Base-by-base conservation (phyloP, 2,888 invertebrate genomes). In the Sylvicola cinctus region DNA sequence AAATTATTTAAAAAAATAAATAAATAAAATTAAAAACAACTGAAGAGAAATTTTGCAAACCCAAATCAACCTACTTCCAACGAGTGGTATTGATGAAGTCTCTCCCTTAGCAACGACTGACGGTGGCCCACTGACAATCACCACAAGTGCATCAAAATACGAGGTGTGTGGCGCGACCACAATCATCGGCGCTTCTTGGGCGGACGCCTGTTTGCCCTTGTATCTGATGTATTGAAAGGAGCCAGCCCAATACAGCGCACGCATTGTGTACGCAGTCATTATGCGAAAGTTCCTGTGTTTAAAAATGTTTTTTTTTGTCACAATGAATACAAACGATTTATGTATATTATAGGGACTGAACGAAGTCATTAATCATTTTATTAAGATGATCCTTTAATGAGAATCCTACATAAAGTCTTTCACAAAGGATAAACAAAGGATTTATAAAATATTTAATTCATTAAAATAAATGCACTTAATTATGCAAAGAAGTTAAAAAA, bases 21-120 rank as follows among this genome's bases (percentile, higher is more conserved):
- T n/a, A n/a, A n/a, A n/a, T n/a, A n/a, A n/a, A n/a, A 31, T n/a
- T 23, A 27, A 15, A n/a, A 32, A 6, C 16, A 10, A 36, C 17
- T n/a, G 25, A 10, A 33, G 14, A n/a, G n/a, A n/a, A n/a, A n/a
- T n/a, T n/a, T n/a, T n/a, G n/a, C n/a, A n/a, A n/a, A n/a, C n/a
- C n/a, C n/a, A n/a, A n/a, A n/a, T n/a, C n/a, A n/a, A n/a, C 78
- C 56, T 80, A 90, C 90, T 84, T 74, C 91, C 91, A 58, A 90
- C 76, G 48, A 90, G 65, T 38, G 88, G 87, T 46, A 87, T 70
- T 40, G 68, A 62, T 34, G 76, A 73, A 16, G 83, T 77, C 52
- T 84, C 85, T 14, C 74, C 77, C 55, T 87, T 88, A 40, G 88
- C 87, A 44, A 91, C 88, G 51, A 88, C 78, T 46, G 83, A 79